phyloP scores from a whole-genome alignment of 2,797 vertebrate genomes.

The Paramormyrops hopkinsi region DNA sequence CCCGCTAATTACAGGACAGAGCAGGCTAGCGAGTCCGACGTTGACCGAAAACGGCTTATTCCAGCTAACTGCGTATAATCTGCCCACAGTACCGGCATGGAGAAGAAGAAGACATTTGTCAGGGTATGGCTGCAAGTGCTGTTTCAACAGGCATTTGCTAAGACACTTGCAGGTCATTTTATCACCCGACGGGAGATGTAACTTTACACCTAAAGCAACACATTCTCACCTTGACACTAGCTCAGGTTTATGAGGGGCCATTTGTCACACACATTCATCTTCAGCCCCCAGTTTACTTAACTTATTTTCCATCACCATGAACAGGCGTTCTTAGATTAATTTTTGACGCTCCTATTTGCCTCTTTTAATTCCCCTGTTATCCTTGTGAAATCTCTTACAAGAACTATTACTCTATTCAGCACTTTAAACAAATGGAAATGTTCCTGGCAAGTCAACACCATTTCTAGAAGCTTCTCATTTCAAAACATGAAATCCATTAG shows the following conservation, averaged over 20 bases:
- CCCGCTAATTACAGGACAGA: constrained; percentile 25
- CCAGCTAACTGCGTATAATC: constrained; percentile 22
- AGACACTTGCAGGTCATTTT: not conserved
- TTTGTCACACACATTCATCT: not conserved
- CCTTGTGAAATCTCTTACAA: not conserved
- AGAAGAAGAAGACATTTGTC: constrained; percentile 9
- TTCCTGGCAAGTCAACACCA: not conserved
- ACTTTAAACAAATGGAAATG: not conserved
- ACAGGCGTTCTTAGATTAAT: not conserved
- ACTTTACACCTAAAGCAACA: constrained; percentile 6
- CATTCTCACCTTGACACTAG: not conserved
- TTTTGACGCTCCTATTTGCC: not conserved
- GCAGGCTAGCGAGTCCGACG: not conserved
- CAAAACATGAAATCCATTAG: not conserved
- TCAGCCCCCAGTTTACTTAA: not conserved
- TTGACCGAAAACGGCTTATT: constrained; percentile 24
- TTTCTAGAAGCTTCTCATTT: not conserved
- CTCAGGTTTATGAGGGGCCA: not conserved
- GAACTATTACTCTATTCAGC: not conserved
- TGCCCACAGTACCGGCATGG: constrained; percentile 7
- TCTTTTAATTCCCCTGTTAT: not conserved
- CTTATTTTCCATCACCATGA: not conserved
- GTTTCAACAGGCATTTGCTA: not conserved
- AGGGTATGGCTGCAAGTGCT: not conserved
- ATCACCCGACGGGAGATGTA: not conserved